These are phyloP conservation scores for Halichondria panicea DNA, from an alignment of 37 sponge, comb jelly and placozoan species.

Conservation along the genomic window DNA sequence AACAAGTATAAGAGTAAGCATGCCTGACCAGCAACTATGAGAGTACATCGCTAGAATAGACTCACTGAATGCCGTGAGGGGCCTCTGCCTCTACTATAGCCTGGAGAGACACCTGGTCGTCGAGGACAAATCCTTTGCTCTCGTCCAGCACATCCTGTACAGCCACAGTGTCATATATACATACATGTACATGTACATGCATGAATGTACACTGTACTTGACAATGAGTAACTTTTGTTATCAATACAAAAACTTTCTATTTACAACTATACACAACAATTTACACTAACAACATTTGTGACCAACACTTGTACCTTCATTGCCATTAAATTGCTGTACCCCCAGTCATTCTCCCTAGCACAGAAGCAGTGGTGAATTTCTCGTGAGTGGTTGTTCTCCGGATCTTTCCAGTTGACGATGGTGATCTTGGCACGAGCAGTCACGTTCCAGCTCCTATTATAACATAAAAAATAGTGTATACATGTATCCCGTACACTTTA, in stretches of 20 bases:
- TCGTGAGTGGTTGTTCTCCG: slow-evolving; percentile 41
- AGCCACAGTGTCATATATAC: not conserved
- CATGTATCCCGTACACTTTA: too few relatives aligned
- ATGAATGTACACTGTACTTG: not conserved
- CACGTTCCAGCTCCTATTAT: slow-evolving; percentile 79
- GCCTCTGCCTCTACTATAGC: slow-evolving; percentile 90
- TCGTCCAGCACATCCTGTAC: slow-evolving; percentile 77
- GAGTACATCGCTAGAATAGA: too few relatives aligned
- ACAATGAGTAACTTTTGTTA: too few relatives aligned
- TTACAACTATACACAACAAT: too few relatives aligned
- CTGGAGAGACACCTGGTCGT: slow-evolving; percentile 69
- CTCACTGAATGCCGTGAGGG: slow-evolving; percentile 96
- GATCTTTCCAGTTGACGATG: slow-evolving; percentile 56
- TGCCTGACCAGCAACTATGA: too few relatives aligned
- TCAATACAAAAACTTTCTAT: too few relatives aligned
- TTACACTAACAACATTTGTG: too few relatives aligned
- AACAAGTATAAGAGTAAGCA: too few relatives aligned
- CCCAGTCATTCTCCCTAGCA: slow-evolving; percentile 98
- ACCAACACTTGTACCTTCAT: slow-evolving; percentile 85
- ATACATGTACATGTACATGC: slow-evolving; percentile 26
- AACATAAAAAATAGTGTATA: not conserved
- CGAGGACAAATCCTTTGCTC: slow-evolving; percentile 75
- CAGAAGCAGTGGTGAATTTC: slow-evolving; percentile 88
- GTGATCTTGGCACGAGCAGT: slow-evolving; percentile 73
- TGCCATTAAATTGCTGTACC: slow-evolving; percentile 84